phyloP scores from a whole-genome alignment of 2,797 vertebrate species.

The Morelia viridis region DNA sequence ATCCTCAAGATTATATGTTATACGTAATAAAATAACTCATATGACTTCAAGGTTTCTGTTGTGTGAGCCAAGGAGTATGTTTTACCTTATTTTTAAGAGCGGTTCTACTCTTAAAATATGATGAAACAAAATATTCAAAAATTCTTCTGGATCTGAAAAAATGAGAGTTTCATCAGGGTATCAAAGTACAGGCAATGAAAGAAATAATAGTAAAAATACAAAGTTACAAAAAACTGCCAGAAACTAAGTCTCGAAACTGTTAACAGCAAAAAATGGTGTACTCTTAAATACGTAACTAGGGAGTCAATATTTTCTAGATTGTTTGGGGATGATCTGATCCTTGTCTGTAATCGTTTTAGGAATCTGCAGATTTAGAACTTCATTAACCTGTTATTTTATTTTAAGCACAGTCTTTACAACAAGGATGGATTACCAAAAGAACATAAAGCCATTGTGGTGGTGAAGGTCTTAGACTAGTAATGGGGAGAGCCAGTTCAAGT shows the following conservation, averaged over 20 bases:
- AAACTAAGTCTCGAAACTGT: background rate
- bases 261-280: background rate
- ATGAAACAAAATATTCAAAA: slow-evolving; percentile 97
- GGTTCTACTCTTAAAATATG: slow-evolving; percentile 97
- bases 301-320: background rate
- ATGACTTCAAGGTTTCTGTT: background rate
- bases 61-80: slow-evolving; percentile 16
- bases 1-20: background rate
- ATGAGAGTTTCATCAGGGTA: slow-evolving; percentile 29
- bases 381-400: background rate
- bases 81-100: slow-evolving; percentile 92
- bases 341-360: background rate
- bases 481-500: too few relatives aligned
- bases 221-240: background rate
- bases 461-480: background rate
- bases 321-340: background rate
- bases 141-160: slow-evolving; percentile 92
- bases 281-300: background rate
- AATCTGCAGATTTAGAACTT: background rate
- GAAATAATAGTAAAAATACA: background rate
- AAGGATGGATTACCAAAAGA: background rate
- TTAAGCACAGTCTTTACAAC: background rate
- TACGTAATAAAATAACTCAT: background rate
- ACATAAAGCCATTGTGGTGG: background rate
- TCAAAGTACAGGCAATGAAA: background rate